Evolutionary conservation across 2,113 vertebrate species (phyloP).

Genomic region (Marcusenius ussheri): DNA sequence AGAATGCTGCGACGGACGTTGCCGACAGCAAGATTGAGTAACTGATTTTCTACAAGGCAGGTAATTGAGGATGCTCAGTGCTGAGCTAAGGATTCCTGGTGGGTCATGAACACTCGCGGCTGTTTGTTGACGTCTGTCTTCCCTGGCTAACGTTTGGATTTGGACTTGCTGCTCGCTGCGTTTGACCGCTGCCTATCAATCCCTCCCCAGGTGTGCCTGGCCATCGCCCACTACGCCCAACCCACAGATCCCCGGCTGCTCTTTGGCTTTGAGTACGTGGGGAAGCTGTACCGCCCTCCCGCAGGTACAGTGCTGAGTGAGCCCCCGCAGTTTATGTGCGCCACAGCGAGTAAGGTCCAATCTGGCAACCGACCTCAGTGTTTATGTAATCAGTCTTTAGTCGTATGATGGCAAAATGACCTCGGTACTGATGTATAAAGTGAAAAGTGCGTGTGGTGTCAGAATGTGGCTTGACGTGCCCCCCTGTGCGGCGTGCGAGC

Average conservation of each 20-base stretch:
- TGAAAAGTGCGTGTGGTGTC: neutral
- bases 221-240: slow-evolving; percentile 94
- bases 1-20: neutral
- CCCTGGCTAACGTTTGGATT: neutral
- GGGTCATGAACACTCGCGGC: neutral
- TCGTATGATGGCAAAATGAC: neutral
- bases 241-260: slow-evolving; percentile 92
- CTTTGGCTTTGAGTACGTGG: slow-evolving; percentile 95
- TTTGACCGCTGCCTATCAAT: neutral
- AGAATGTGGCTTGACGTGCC: neutral
- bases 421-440: neutral
- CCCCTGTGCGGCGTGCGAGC: neutral
- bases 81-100: neutral
- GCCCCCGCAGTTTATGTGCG: neutral
- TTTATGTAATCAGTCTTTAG: neutral
- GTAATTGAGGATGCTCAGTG: neutral
- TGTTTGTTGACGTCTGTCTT: neutral
- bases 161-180: too few species aligned
- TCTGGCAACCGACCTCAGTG: neutral
- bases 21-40: neutral
- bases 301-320: slow-evolving; percentile 64
- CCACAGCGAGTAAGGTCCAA: neutral
- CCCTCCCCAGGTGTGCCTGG: slow-evolving; percentile 83
- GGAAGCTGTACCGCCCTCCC: slow-evolving; percentile 72
- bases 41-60: neutral